Conservation (phyloP, 1,140 invertebrate genomes). For the Tetranychus urticae region DNA sequence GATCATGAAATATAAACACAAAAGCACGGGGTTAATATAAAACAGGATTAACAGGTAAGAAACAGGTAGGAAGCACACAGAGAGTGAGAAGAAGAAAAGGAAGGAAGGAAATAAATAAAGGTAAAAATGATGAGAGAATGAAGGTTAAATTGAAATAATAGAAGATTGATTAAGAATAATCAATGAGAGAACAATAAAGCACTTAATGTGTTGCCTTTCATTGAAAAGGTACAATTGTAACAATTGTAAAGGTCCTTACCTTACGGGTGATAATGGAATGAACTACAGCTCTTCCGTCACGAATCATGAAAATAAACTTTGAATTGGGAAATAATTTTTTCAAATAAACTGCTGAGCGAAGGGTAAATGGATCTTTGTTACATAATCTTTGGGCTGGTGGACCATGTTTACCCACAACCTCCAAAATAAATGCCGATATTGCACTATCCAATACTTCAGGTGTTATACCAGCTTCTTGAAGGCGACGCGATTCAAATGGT, state of each 20-base stretch:
- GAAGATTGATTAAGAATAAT: too few species aligned
- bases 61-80: too few species aligned
- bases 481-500: conserved; percentile 58
- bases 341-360: conserved; percentile 71
- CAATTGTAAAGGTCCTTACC: conserved; percentile 23
- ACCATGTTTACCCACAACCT: conserved; percentile 81
- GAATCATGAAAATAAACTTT: conserved; percentile 93
- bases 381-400: conserved; percentile 67
- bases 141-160: too few species aligned
- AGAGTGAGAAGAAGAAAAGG: not conserved
- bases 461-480: conserved; percentile 80
- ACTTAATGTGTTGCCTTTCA: not conserved
- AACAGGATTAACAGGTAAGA: too few species aligned
- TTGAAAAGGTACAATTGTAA: not conserved
- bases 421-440: conserved; percentile 82
- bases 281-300: conserved; percentile 87
- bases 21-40: too few species aligned
- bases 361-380: conserved; percentile 93
- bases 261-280: conserved; percentile 93
- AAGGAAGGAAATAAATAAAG: not conserved
- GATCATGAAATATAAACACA: too few species aligned
- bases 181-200: not conserved
- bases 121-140: not conserved
- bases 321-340: conserved; percentile 37
- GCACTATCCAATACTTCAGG: conserved; percentile 75